Percentiles rank a stretch among this genome's conserved stretches.
Conservation (phyloP, 2,888 invertebrate species). For the Polydrusus pterygomalis region DNA sequence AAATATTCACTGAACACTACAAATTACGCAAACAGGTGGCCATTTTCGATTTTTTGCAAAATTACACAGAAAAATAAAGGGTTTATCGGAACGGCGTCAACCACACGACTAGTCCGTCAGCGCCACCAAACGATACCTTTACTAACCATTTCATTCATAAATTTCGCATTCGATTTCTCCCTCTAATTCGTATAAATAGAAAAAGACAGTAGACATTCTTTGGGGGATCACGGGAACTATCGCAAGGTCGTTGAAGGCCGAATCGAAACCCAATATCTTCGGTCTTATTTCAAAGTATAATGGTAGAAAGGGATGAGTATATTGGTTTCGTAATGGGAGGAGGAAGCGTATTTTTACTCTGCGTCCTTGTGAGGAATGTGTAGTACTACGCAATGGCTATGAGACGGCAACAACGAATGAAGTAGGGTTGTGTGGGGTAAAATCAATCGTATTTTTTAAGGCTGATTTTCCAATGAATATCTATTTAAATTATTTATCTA, state of each 20-base stretch:
- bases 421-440: too few relatives aligned
- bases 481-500: too few relatives aligned
- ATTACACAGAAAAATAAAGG: background rate
- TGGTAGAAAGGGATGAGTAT: background rate
- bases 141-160: background rate
- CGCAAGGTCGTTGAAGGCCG: background rate
- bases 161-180: background rate
- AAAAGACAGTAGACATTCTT: background rate
- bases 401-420: too few relatives aligned
- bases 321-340: background rate
- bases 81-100: too few relatives aligned
- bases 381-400: background rate
- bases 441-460: too few relatives aligned
- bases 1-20: background rate
- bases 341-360: background rate
- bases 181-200: background rate
- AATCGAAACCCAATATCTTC: background rate
- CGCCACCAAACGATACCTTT: background rate
- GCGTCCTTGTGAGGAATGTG: background rate
- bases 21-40: background rate
- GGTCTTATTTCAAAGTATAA: background rate
- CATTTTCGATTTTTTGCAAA: conserved; percentile 2
- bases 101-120: background rate
- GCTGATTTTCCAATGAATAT: too few relatives aligned
- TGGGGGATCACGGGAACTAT: background rate